Base-by-base conservation (phyloP, 2,888 invertebrate genomes). In the Tiliacea citrago region DNA sequence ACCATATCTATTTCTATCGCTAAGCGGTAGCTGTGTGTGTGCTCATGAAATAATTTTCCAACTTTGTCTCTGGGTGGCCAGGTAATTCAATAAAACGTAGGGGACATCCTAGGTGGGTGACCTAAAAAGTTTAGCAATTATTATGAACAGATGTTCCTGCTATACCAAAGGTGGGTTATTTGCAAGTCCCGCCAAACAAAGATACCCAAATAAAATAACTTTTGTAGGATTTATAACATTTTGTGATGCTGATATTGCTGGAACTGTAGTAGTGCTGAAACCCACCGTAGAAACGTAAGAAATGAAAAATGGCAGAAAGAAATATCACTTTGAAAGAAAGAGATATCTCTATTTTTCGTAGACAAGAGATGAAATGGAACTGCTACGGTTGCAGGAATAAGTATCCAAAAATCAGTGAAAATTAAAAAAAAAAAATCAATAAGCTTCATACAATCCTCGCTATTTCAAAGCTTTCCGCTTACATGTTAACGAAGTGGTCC, bases 61-160 rank as follows among this genome's bases (percentile, higher is more conserved):
- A 69, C 35, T 77, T 49, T 7, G 12, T 60, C 35, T 13, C 12
- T 66, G 45, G 12, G 49, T 39, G 5, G 18, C 8, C 42, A 42
- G 29, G 9, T 62, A 45, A 62, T 69, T 62, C n/a, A 35, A 61
- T 77, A 42, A 78, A 68, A 53, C 2, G 18, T 29, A 35, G 39
- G 3, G 35, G 24, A 24, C 5, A 35, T 24, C 2, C 49, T 66
- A 49, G 8, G 6, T 21, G 24, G 3, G 18, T 57, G 51, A 61
- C 55, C 69, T 55, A 45, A 55, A 68, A 69, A 57, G 29, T 62
- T 62, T 10, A 7, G 16, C 49, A 61, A 66, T 75, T 49, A 69
- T 61, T 55, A 47, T 16, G 68, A 49, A 63, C 63, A 74, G 47
- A 62, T 62, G 68, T 49, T 61, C 24, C 68, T 35, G 21, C 18